Conservation (phyloP, 2,797 vertebrate species). For the Sciaenops ocellatus region DNA sequence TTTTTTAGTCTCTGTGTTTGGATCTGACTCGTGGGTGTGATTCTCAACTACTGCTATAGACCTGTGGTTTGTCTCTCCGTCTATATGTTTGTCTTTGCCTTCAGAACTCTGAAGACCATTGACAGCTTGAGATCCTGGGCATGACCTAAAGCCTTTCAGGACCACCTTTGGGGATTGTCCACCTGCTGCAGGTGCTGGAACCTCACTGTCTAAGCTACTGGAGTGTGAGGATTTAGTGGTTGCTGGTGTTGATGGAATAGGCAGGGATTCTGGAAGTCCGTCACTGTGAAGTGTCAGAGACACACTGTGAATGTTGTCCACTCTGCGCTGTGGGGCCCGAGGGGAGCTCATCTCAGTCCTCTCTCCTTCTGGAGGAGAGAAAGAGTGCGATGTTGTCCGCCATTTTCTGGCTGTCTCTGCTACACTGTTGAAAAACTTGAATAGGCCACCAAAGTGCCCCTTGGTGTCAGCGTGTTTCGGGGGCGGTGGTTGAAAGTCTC, state of each 20-base stretch:
- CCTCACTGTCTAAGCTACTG: constrained; percentile 49
- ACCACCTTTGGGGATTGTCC: constrained; percentile 75
- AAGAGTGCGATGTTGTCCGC: constrained; percentile 87
- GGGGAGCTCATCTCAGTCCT: constrained; percentile 77
- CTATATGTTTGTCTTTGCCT: constrained; percentile 54
- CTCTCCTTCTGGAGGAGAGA: constrained; percentile 87
- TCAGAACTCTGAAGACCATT: constrained; percentile 73
- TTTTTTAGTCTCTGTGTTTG: constrained; percentile 53
- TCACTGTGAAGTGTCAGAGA: constrained; percentile 76
- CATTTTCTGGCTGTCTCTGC: constrained; percentile 90
- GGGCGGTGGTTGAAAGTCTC: constrained; percentile 79
- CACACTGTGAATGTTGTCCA: constrained; percentile 72
- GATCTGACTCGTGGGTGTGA: constrained; percentile 51
- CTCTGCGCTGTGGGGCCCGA: constrained; percentile 51
- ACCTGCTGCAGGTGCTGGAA: constrained; percentile 39
- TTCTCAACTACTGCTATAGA: constrained; percentile 75
- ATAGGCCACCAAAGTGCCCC: constrained; percentile 88
- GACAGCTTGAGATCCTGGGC: constrained; percentile 64
- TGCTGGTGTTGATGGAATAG: constrained; percentile 55
- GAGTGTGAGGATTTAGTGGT: constrained; percentile 62
- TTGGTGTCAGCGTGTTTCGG: constrained; percentile 82
- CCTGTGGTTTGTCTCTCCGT: constrained; percentile 60
- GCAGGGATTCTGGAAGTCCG: constrained; percentile 52
- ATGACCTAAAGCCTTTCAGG: constrained; percentile 77
- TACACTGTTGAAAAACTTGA: constrained; percentile 91